Conservation (phyloP, 2,888 invertebrate genomes). For the Barypeithes pellucidus region DNA sequence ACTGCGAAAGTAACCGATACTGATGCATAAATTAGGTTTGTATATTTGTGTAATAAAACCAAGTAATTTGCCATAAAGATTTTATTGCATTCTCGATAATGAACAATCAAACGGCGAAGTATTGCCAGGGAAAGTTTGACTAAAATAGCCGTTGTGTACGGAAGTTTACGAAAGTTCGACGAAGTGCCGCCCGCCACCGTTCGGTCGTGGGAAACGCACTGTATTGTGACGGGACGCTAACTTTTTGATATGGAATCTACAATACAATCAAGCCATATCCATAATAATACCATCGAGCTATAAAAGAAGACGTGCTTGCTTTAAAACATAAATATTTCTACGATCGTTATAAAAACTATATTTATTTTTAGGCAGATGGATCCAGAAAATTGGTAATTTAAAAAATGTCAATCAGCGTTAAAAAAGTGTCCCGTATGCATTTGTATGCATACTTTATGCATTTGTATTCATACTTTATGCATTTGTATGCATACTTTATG, state of each 20-base stretch:
- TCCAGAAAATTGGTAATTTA: no score
- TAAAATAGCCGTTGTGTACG: slow-evolving; percentile 20
- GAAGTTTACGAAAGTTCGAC: slow-evolving; percentile 46
- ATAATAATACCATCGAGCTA: slow-evolving; percentile 1
- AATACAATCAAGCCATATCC: slow-evolving; percentile 6
- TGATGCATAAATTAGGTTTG: slow-evolving; percentile 13
- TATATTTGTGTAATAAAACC: slow-evolving; percentile 1
- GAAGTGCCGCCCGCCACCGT: not conserved
- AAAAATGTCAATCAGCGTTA: no score
- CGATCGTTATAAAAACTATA: no score
- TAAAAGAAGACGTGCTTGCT: not conserved
- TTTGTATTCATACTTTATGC: no score
- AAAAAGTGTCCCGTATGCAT: no score
- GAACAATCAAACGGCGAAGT: slow-evolving; percentile 7
- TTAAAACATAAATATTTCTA: not conserved
- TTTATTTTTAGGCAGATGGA: no score
- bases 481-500: no score
- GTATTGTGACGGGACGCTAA: slow-evolving; percentile 39
- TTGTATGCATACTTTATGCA: no score
- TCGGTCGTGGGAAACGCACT: slow-evolving; percentile 39
- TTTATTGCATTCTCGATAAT: slow-evolving; percentile 22
- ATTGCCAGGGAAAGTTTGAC: not conserved
- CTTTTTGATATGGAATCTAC: slow-evolving; percentile 21
- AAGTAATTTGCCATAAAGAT: slow-evolving; percentile 10
- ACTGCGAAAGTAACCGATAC: slow-evolving; percentile 1